Evolutionary conservation across 37 sponge, comb jelly and placozoan genomes (phyloP), one percentile per base, ranked within the genome.

Genomic region (Halichondria panicea): DNA sequence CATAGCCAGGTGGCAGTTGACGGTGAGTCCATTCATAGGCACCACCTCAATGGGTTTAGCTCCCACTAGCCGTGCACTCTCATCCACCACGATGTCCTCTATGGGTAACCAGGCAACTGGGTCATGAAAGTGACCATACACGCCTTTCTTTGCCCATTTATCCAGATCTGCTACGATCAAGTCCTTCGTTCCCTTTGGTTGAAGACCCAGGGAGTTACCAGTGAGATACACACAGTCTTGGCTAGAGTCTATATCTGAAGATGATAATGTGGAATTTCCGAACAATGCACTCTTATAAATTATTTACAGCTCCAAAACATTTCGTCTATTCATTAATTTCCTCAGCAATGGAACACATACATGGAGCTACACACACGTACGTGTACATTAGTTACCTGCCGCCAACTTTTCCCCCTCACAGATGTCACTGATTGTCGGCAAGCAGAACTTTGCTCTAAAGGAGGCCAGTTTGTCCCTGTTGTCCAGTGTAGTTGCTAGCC

Each of bases 171-270:
- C 74, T 27, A 80, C 46, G 32, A 94, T 36, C 28, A 78, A n/a
- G 0, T 31, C 71, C 58, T 54, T 21, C 3, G 87, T 43, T 7
- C 38, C 33, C 68, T 88, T 91, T 24, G 95, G 95, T 66, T 88
- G 92, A 41, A 97, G 73, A 9, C 97, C 97, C 30, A 97, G 92
- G 21, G 95, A 94, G 74, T 95, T 91, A 35, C 93, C 92, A 46
- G 46, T 24, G 44, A 97, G 44, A 53, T 97, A 97, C 27, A 91
- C 43, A 46, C 84, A 86, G 36, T 92, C 78, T 6, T 70, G 45
- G 4, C 72, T 30, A 15, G 24, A 32, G 68, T 93, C 86, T 32
- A 88, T 63, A 72, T 42, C 87, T 81, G 44, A 1, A 53, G 3
- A 61, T 13, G 52, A 48, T 48, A 18, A 11, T 48, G 52, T 48